Evolutionary conservation across 2,113 vertebrate species (phyloP).

Genomic region (Phyllostomus discolor): DNA sequence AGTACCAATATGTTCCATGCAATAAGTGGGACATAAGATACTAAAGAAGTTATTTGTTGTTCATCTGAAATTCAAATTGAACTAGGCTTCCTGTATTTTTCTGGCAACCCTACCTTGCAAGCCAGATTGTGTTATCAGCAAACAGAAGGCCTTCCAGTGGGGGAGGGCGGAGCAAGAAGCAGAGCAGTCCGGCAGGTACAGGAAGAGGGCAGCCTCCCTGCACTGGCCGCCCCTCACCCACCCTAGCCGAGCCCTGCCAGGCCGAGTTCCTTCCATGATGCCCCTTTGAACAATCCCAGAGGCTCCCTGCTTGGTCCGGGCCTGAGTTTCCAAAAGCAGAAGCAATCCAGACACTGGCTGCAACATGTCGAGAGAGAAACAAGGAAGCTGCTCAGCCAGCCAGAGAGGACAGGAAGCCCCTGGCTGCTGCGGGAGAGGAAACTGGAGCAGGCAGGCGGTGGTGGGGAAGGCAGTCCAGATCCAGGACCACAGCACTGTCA

Average conservation of each 20-base stretch:
- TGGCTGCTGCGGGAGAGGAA: background rate
- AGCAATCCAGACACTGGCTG: background rate
- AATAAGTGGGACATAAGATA: background rate
- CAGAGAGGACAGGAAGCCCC: background rate
- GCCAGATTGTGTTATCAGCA: background rate
- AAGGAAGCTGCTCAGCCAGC: conserved; percentile 30
- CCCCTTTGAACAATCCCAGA: background rate
- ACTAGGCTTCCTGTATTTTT: background rate
- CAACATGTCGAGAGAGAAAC: background rate
- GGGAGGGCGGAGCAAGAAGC: background rate
- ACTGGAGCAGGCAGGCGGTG: background rate
- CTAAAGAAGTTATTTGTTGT: background rate
- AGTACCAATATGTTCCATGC: background rate
- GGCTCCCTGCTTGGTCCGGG: background rate
- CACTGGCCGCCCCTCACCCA: background rate
- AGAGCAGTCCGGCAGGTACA: background rate
- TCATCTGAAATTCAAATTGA: background rate
- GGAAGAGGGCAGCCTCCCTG: background rate
- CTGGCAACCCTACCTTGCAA: background rate
- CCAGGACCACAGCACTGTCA: background rate
- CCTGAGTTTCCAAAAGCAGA: background rate
- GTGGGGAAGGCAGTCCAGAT: background rate
- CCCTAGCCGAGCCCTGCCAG: background rate
- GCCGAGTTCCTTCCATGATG: background rate
- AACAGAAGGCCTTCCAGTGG: background rate